Base-by-base conservation (phyloP, 2,888 invertebrate species). In the Mythimna vitellina region DNA sequence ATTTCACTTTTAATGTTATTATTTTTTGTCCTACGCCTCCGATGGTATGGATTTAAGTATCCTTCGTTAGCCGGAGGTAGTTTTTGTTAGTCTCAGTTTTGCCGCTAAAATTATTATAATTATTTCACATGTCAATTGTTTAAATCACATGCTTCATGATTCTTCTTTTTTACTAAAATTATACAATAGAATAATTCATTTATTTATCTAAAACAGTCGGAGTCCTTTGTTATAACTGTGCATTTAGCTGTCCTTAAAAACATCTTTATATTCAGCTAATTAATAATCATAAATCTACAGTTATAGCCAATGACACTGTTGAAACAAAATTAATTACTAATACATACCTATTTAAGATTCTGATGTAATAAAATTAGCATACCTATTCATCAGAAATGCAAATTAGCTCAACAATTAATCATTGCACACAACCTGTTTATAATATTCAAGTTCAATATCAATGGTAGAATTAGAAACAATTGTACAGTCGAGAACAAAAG, bases 1-100 rank as follows among this genome's bases (percentile, higher is more conserved):
- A 95, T 96, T 96, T 95, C 93, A 94, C 94, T 96, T 95, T 96
- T 95, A 95, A 94, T 94, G 92, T 93, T 93, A 88, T 91, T 92
- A 91, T 94, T 94, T 95, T 94, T 94, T 92, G 89, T 91, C 87
- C 88, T 88, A 86, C 78, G 69, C 77, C 70, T 74, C 71, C 56
- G 68, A 56, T 71, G 78, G 76, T 71, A 77, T 71, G 78, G 78
- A 69, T 86, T 82, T 86, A 86, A 88, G 88, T 87, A 81, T 65
- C 86, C 89, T 90, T 89, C 90, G 89, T 91, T 83, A 79, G 76
- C 51, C 10, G 88, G 87, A 88, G 88, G 87, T 86, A 82, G 87
- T 86, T 91, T 91, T 90, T 85, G 67, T 83, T 25, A 9, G 76
- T 73, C 72, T 74, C 77, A 57, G 62, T 73, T 78, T 83, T 72